These are phyloP conservation scores for Plestiodon gilberti DNA, from an alignment of 2,113 vertebrate species.

Conservation along the genomic window DNA sequence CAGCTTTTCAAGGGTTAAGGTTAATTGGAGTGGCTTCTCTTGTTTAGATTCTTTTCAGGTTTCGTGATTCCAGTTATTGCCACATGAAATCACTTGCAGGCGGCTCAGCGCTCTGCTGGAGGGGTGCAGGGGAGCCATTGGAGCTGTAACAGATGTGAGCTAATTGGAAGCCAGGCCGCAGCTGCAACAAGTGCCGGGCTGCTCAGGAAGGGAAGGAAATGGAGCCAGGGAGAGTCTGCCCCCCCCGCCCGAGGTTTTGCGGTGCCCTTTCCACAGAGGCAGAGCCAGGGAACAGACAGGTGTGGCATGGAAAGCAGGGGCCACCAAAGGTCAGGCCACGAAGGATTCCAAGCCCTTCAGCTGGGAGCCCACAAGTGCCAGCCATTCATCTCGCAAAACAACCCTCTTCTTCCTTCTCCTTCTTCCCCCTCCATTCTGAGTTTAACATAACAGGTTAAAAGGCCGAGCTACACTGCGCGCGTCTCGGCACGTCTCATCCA, in stretches of 20 bases:
- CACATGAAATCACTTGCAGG: constrained; percentile 66
- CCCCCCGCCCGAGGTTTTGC: no score
- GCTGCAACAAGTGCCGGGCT: constrained; percentile 24
- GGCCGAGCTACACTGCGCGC: no score
- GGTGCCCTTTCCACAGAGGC: background rate
- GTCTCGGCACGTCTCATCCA: no score
- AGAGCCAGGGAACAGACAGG: background rate
- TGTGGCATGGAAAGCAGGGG: background rate
- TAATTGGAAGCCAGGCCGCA: constrained; percentile 63
- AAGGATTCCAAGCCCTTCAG: no score
- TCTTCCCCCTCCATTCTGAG: background rate
- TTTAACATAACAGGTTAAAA: background rate
- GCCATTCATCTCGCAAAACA: no score
- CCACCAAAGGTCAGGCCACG: background rate
- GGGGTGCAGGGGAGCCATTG: constrained; percentile 29
- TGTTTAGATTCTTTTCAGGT: constrained; percentile 74
- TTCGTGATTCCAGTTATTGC: constrained; percentile 71
- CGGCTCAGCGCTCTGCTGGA: background rate
- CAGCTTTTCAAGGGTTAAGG: constrained; percentile 44
- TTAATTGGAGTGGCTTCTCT: constrained; percentile 66
- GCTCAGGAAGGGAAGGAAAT: background rate
- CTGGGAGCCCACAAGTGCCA: no score
- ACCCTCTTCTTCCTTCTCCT: no score
- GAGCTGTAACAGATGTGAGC: constrained; percentile 49
- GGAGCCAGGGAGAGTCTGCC: background rate